Evolutionary conservation across 2,888 invertebrate species (phyloP).

Genomic region (Phyto melanocephala): DNA sequence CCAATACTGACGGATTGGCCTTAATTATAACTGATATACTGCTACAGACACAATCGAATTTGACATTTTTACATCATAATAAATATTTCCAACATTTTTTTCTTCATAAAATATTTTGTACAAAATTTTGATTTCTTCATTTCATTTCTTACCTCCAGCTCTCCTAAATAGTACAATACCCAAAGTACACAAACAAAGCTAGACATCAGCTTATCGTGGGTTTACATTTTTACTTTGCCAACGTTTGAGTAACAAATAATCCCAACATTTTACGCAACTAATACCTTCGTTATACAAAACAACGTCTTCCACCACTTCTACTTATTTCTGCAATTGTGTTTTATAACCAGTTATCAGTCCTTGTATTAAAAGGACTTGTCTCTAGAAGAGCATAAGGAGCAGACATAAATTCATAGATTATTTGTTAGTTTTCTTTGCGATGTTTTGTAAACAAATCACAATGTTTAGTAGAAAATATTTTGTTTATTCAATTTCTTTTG

Average conservation of each 20-base stretch:
- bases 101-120: too few relatives aligned
- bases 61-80: too few relatives aligned
- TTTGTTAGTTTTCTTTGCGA: constrained; percentile 41
- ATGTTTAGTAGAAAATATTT: constrained; percentile 44
- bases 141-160: background rate
- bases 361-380: background rate
- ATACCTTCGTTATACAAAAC: constrained; percentile 30
- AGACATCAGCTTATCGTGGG: constrained; percentile 46
- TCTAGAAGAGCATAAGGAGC: background rate
- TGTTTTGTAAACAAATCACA: constrained; percentile 52
- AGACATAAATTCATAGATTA: constrained; percentile 61
- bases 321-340: constrained; percentile 27
- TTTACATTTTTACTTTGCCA: constrained; percentile 37
- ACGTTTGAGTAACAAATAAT: constrained; percentile 56
- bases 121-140: too few relatives aligned
- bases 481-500: constrained; percentile 35
- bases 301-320: background rate
- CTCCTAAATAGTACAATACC: background rate
- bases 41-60: too few relatives aligned
- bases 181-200: background rate
- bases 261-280: constrained; percentile 62
- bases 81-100: too few relatives aligned
- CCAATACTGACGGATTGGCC: too few relatives aligned
- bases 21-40: too few relatives aligned
- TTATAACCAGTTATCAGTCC: background rate